These are phyloP conservation scores for Epiblema foenella DNA, from an alignment of 2,888 invertebrate species.

Conservation along the genomic window DNA sequence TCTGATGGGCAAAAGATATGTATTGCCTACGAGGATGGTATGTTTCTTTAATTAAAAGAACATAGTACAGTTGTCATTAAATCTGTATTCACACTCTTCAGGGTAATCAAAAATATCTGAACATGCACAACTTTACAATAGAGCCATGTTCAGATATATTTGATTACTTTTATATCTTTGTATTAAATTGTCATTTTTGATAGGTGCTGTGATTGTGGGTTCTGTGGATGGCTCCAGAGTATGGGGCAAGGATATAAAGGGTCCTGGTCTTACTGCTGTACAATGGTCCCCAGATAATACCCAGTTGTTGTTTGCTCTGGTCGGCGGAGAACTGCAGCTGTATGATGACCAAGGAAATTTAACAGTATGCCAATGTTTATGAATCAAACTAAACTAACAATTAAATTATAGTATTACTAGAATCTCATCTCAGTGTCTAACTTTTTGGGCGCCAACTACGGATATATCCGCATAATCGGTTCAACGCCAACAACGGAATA, in stretches of 20 bases:
- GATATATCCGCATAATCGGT: too few species aligned
- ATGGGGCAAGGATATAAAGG: constrained; percentile 99
- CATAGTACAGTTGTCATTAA: too few species aligned
- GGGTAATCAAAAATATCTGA: too few species aligned
- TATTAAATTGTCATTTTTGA: constrained; percentile 31
- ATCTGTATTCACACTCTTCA: too few species aligned
- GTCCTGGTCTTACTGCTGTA: constrained; percentile 91
- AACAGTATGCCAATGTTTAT: constrained; percentile 70
- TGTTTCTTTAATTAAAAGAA: constrained; percentile 46
- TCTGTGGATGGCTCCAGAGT: constrained; percentile 99
- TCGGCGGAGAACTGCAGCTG: constrained; percentile 96
- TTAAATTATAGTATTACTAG: too few species aligned
- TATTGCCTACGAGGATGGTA: constrained; percentile 99
- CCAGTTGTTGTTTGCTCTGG: constrained; percentile 94
- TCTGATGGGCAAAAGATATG: constrained; percentile 98
- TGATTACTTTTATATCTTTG: too few species aligned
- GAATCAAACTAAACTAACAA: too few species aligned
- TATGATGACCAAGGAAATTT: constrained; percentile 97
- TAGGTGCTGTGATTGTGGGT: constrained; percentile 96
- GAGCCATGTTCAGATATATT: too few species aligned
- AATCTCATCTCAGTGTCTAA: too few species aligned
- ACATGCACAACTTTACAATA: too few species aligned
- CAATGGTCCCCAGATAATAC: constrained; percentile 99
- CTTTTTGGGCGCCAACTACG: too few species aligned
- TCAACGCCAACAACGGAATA: too few species aligned